These are phyloP conservation scores for Leptinotarsa juncta DNA, from an alignment of 2,888 invertebrate species.

Conservation along the genomic window DNA sequence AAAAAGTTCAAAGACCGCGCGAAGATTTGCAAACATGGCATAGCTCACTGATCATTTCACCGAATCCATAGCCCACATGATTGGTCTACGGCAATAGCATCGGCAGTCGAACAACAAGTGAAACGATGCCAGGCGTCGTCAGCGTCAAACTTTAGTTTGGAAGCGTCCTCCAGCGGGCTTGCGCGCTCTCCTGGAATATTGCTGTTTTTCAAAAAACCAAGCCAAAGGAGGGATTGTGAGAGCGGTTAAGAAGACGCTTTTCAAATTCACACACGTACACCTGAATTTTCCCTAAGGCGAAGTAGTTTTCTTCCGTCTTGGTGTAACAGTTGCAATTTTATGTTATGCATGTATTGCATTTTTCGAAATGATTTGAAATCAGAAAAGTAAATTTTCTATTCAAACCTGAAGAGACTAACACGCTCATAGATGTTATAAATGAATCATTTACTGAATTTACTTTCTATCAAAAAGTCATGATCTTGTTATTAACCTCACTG, in stretches of 20 bases:
- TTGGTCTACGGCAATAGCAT: slow-evolving; percentile 36
- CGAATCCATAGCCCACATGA: slow-evolving; percentile 38
- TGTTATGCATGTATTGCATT: no score
- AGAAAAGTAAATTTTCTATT: no score
- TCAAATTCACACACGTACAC: not conserved
- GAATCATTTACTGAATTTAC: no score
- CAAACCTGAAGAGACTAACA: no score
- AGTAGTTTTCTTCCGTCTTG: not conserved
- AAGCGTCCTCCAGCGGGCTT: slow-evolving; percentile 13
- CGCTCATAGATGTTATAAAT: no score
- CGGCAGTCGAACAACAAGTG: slow-evolving; percentile 47
- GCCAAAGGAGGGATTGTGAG: not conserved
- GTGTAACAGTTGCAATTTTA: no score
- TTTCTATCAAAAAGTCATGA: no score
- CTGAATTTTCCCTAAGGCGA: not conserved
- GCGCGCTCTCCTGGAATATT: slow-evolving; percentile 5
- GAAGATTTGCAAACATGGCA: slow-evolving; percentile 8
- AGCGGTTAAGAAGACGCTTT: not conserved
- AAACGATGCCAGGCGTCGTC: slow-evolving; percentile 34
- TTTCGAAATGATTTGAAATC: no score
- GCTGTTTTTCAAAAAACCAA: slow-evolving; percentile 3
- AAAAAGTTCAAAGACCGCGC: slow-evolving; percentile 16
- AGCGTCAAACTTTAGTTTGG: slow-evolving; percentile 20
- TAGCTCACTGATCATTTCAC: slow-evolving; percentile 21
- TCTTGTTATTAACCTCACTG: no score